Percentiles rank a stretch among this genome's conserved stretches.
Conservation (phyloP, 2,888 invertebrate species). For the Drosophila barbarae region DNA sequence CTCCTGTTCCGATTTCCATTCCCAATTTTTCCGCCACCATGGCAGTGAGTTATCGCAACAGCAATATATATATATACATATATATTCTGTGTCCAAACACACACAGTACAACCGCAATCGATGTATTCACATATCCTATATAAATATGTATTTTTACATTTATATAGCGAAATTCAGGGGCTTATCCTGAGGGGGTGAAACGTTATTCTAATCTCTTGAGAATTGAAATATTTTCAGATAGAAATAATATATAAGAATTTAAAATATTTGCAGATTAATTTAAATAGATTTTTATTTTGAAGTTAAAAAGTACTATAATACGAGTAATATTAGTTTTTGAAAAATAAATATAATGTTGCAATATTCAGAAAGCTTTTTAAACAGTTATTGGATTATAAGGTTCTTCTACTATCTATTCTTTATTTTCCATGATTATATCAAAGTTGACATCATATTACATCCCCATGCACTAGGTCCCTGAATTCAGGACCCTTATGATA, state of each 20-base stretch:
- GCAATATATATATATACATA: background rate
- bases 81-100: slow-evolving; percentile 15
- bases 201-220: background rate
- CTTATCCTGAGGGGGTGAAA: slow-evolving; percentile 7
- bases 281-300: background rate
- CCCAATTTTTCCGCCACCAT: slow-evolving; percentile 28
- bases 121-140: slow-evolving; percentile 25
- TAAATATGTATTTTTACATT: slow-evolving; percentile 17
- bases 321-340: background rate
- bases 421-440: no score
- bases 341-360: background rate
- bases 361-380: no score
- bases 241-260: background rate
- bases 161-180: slow-evolving; percentile 32
- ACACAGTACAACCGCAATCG: slow-evolving; percentile 39
- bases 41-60: slow-evolving; percentile 44
- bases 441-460: background rate
- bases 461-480: background rate
- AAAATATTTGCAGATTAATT: background rate
- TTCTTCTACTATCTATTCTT: no score
- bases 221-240: background rate
- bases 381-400: no score
- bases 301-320: background rate
- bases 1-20: slow-evolving; percentile 10
- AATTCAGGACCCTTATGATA: slow-evolving; percentile 16